phyloP scores from a whole-genome alignment of 2,888 invertebrate species.

The Drosophila helvetica region DNA sequence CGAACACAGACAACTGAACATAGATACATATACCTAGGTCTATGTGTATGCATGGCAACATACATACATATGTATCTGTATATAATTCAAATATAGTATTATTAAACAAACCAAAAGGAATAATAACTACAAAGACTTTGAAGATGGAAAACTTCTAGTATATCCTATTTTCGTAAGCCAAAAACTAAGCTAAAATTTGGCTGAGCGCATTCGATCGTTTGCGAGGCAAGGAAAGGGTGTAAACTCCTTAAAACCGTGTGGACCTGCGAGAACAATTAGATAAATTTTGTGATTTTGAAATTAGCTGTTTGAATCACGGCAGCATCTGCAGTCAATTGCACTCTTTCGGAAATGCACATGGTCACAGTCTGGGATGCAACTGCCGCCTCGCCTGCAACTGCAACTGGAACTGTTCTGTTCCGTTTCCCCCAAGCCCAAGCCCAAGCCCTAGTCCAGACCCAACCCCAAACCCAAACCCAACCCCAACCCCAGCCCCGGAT shows the following conservation, averaged over 20 bases:
- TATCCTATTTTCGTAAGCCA: too few relatives aligned
- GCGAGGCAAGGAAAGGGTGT: neutral
- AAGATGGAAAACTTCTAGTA: neutral
- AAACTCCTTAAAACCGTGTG: slow-evolving; percentile 28
- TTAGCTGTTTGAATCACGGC: slow-evolving; percentile 69
- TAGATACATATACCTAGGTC: neutral
- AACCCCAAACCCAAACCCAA: slow-evolving; percentile 21
- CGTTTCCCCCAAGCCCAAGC: slow-evolving; percentile 1
- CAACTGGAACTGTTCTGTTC: slow-evolving; percentile 8
- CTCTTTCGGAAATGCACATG: slow-evolving; percentile 49
- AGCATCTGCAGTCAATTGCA: slow-evolving; percentile 75
- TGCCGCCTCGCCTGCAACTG: slow-evolving; percentile 18
- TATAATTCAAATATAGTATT: neutral
- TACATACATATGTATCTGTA: neutral
- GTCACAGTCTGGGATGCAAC: slow-evolving; percentile 29
- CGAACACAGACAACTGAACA: neutral
- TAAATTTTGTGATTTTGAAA: slow-evolving; percentile 69
- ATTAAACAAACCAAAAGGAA: neutral
- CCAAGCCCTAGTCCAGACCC: slow-evolving; percentile 33
- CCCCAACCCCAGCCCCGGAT: slow-evolving; percentile 34
- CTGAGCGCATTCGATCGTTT: neutral
- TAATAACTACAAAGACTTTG: too few relatives aligned
- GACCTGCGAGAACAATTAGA: slow-evolving; percentile 55
- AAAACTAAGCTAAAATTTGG: neutral
- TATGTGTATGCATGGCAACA: neutral